Conservation (phyloP, 2,888 invertebrate genomes). For the Fabriciana adippe region DNA sequence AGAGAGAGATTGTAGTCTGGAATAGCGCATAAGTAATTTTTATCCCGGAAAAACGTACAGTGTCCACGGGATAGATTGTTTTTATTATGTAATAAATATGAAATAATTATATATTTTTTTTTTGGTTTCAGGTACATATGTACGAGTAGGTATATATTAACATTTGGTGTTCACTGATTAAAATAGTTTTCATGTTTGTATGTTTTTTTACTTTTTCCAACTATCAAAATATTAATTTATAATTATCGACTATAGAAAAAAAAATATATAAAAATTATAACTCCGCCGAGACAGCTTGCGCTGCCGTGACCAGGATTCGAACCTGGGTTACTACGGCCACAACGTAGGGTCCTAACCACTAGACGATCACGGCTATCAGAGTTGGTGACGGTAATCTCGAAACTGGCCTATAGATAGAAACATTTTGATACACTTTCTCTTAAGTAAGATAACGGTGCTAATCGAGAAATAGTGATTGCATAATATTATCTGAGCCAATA, state of each 20-base stretch:
- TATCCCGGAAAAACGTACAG: too few species aligned
- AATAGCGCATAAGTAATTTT: too few species aligned
- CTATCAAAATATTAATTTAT: not conserved
- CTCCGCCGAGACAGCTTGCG: conserved; percentile 58
- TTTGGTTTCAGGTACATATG: conserved; percentile 1
- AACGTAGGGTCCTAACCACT: conserved; percentile 90
- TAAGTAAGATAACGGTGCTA: conserved; percentile 8
- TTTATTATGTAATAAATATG: conserved; percentile 14
- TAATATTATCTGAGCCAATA: not conserved
- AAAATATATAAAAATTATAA: conserved; percentile 37
- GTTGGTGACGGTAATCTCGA: conserved; percentile 8
- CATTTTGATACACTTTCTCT: conserved; percentile 14
- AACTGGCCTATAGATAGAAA: conserved; percentile 1
- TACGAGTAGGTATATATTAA: not conserved
- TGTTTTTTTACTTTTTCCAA: too few species aligned
- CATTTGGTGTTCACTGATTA: too few species aligned
- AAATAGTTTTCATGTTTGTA: too few species aligned
- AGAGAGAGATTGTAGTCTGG: too few species aligned
- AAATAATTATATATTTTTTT: conserved; percentile 30
- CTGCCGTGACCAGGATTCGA: conserved; percentile 87
- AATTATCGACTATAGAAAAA: not conserved
- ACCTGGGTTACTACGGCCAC: conserved; percentile 90
- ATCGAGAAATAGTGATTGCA: conserved; percentile 7
- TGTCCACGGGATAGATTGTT: too few species aligned
- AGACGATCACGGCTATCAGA: conserved; percentile 82